Evolutionary conservation across 2,113 vertebrate genomes (phyloP).

Genomic region (Pao palembangensis): DNA sequence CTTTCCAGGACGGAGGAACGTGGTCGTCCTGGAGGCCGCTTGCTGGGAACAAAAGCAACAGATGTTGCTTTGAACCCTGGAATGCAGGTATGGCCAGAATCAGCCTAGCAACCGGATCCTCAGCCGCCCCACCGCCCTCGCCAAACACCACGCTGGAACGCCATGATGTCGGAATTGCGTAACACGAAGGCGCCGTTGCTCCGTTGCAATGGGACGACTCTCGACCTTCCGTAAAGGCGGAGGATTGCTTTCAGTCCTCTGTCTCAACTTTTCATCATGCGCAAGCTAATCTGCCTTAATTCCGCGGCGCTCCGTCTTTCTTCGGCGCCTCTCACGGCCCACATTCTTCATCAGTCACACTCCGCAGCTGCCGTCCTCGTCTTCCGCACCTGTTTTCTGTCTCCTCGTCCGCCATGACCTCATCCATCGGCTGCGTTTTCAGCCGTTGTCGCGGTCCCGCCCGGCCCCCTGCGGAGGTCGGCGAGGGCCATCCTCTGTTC

Average conservation of each 20-base stretch:
- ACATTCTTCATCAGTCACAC: conserved; percentile 50
- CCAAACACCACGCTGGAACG: background rate
- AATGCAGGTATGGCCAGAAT: background rate
- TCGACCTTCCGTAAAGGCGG: conserved; percentile 14
- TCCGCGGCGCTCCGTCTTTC: conserved; percentile 5
- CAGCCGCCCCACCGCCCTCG: conserved; percentile 31
- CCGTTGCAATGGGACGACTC: conserved; percentile 18
- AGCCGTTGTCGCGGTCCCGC: no score
- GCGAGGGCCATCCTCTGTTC: background rate
- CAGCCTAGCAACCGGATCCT: conserved; percentile 50
- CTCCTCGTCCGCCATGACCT: conserved; percentile 29
- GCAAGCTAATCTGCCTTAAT: conserved; percentile 11
- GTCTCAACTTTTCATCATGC: no score
- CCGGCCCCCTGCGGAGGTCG: background rate
- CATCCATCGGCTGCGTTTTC: conserved; percentile 22
- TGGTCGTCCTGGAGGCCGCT: conserved; percentile 7
- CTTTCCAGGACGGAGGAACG: no score
- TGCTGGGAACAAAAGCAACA: conserved; percentile 13
- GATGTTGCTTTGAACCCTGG: background rate
- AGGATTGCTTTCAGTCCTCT: no score
- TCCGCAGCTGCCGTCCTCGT: conserved; percentile 55
- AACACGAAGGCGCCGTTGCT: background rate
- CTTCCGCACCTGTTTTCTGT: conserved; percentile 51
- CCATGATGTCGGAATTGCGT: conserved; percentile 26
- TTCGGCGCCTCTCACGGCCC: conserved; percentile 5